Percentiles rank a stretch among this genome's conserved stretches.
Conservation (phyloP, 2,888 invertebrate species). For the Nemapogon koenigi region DNA sequence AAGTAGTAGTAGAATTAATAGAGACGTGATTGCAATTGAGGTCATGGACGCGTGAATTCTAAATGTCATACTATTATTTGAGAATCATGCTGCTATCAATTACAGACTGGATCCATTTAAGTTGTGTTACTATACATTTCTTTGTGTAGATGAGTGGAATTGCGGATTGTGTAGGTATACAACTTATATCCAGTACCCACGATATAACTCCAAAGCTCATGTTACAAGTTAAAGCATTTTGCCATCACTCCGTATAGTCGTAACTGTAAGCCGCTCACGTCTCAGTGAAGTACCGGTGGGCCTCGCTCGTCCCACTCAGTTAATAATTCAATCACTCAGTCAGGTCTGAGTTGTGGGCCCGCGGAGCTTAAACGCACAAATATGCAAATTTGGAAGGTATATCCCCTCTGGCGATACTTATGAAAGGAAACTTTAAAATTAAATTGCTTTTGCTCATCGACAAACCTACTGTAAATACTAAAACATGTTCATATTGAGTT, state of each 20-base stretch:
- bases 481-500: too few species aligned
- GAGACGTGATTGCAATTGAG: too few species aligned
- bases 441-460: constrained; percentile 23
- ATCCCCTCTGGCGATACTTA: constrained; percentile 23
- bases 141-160: too few species aligned
- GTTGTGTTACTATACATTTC: too few species aligned
- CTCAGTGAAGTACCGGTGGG: constrained; percentile 30
- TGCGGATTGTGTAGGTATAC: too few species aligned
- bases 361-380: constrained; percentile 39
- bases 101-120: too few species aligned
- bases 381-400: constrained; percentile 36
- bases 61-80: too few species aligned
- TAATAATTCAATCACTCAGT: constrained; percentile 33
- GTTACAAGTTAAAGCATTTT: constrained; percentile 7
- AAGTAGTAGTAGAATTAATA: too few species aligned
- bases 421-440: constrained; percentile 34
- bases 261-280: constrained; percentile 38
- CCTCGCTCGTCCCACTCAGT: constrained; percentile 12
- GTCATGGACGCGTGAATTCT: too few species aligned
- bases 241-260: neutral
- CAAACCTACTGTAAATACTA: neutral
- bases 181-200: too few species aligned
- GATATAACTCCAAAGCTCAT: too few species aligned
- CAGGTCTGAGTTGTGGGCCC: constrained; percentile 19
- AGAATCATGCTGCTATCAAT: too few species aligned